A percentile compares a stretch with the other conserved stretches of the same genome.
phyloP scores from a whole-genome alignment of 2,888 invertebrate genomes.

The Cantharis rustica region DNA sequence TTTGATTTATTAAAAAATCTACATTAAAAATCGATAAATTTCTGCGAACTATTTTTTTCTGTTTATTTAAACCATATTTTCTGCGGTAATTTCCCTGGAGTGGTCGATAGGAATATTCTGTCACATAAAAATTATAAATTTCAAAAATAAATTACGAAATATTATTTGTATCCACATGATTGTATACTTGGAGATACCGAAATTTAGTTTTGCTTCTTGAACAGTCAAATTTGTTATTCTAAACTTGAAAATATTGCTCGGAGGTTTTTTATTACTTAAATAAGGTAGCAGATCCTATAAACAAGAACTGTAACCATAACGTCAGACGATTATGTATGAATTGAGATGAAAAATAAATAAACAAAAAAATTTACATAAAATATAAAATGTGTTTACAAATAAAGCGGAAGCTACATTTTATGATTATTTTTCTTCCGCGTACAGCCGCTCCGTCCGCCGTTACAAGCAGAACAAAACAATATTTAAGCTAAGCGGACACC shows the following conservation, averaged over 20 bases:
- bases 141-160: neutral
- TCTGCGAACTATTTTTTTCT: neutral
- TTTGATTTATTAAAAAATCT: neutral
- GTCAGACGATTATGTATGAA: neutral
- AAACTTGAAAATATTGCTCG: neutral
- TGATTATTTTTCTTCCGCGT: neutral
- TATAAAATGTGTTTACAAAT: neutral
- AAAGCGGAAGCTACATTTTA: neutral
- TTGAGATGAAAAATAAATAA: neutral
- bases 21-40: neutral
- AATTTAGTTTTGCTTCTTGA: neutral
- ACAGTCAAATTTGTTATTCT: neutral
- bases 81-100: neutral
- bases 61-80: neutral
- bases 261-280: neutral
- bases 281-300: neutral
- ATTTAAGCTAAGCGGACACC: neutral
- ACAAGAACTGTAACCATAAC: neutral
- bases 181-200: neutral
- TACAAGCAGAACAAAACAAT: neutral
- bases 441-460: neutral
- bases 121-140: neutral
- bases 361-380: neutral
- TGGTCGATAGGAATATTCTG: neutral
- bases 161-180: neutral